These are phyloP conservation scores for Rhabditoides inermis DNA, from an alignment of 2,888 invertebrate genomes.

Conservation along the genomic window DNA sequence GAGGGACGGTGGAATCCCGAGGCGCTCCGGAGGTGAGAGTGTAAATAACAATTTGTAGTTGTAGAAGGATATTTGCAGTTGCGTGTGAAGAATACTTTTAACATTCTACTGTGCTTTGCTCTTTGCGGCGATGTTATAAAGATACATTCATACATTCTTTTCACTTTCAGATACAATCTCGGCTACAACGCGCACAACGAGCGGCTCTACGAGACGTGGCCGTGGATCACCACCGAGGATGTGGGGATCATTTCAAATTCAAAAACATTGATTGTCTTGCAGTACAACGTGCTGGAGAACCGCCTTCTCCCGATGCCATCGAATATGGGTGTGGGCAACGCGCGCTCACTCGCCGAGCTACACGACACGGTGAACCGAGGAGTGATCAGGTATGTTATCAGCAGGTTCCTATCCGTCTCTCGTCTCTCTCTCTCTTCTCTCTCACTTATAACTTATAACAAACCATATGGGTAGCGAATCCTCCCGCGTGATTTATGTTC, in stretches of 20 bases:
- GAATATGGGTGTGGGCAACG: conserved; percentile 36
- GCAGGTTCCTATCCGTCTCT: no score
- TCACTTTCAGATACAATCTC: conserved; percentile 19
- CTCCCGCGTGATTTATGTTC: no score
- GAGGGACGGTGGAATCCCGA: conserved; percentile 8
- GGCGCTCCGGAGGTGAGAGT: not conserved
- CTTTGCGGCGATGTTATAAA: no score
- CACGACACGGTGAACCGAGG: no score
- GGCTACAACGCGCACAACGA: conserved; percentile 26
- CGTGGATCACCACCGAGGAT: conserved; percentile 33
- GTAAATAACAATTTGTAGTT: conserved; percentile 1
- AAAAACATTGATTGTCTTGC: conserved; percentile 5
- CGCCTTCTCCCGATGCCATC: conserved; percentile 36
- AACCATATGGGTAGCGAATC: no score
- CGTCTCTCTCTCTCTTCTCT: no score
- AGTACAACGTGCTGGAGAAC: conserved; percentile 34
- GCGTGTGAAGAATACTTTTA: not conserved
- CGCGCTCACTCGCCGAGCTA: conserved; percentile 25
- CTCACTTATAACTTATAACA: no score
- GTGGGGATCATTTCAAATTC: conserved; percentile 9
- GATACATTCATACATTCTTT: no score
- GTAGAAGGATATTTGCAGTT: not conserved
- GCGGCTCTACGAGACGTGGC: conserved; percentile 24
- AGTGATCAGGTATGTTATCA: no score
- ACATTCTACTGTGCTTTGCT: not conserved